These are phyloP conservation scores for Asobara japonica DNA, from an alignment of 1,140 invertebrate genomes.

Conservation along the genomic window DNA sequence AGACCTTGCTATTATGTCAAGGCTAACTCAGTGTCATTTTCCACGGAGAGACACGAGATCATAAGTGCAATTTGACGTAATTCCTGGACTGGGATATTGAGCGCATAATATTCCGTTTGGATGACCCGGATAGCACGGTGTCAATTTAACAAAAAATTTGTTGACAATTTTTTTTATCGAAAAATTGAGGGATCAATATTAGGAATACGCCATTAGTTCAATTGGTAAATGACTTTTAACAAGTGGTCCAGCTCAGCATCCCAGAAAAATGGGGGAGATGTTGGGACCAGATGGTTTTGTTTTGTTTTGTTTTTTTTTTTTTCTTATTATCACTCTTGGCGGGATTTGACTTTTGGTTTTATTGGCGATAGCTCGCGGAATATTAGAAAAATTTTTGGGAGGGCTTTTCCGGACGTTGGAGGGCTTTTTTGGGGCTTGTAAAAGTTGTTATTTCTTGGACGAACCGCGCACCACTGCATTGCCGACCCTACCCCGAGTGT, in stretches of 20 bases:
- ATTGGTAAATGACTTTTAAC: neutral
- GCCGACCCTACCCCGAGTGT: constrained; percentile 30
- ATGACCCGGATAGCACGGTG: constrained; percentile 27
- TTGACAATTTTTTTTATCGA: neutral
- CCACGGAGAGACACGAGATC: neutral
- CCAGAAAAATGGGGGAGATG: neutral
- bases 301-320: too few relatives aligned
- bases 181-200: constrained; percentile 33
- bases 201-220: constrained; percentile 30
- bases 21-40: neutral
- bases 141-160: constrained; percentile 20
- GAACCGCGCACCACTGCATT: constrained; percentile 36
- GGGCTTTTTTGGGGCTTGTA: too few relatives aligned
- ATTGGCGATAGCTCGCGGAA: too few relatives aligned
- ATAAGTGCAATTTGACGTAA: neutral
- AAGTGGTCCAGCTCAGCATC: constrained; percentile 11
- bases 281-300: neutral
- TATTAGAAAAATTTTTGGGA: too few relatives aligned
- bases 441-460: constrained; percentile 2
- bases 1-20: constrained; percentile 5
- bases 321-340: too few relatives aligned
- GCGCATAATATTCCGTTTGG: constrained; percentile 23
- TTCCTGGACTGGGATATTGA: constrained; percentile 9
- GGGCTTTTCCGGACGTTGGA: too few relatives aligned
- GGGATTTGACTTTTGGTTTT: too few relatives aligned